Evolutionary conservation across 2,888 invertebrate genomes (phyloP).

Genomic region (Rhabditoides inermis): DNA sequence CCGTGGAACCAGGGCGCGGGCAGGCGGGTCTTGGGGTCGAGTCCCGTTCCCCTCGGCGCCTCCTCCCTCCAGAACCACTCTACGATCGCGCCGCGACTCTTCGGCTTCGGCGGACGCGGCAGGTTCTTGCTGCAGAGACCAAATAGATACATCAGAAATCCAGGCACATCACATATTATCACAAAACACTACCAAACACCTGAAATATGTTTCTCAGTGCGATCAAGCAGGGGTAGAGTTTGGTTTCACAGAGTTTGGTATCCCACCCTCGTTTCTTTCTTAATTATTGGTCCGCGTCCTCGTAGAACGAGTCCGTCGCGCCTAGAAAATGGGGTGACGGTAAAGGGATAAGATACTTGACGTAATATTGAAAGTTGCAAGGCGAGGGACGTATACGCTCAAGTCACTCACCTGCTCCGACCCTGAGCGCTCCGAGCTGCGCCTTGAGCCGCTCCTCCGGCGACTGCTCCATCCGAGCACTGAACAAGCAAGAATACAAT

Average conservation of each 20-base stretch:
- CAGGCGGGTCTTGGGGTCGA: slow-evolving; percentile 59
- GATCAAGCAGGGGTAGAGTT: no score
- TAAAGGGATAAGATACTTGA: no score
- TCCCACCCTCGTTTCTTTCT: no score
- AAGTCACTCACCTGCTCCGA: slow-evolving; percentile 12
- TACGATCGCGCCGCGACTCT: slow-evolving; percentile 66
- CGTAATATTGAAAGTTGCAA: not conserved
- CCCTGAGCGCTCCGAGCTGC: slow-evolving; percentile 22
- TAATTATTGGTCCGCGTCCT: slow-evolving; percentile 16
- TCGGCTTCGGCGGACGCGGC: slow-evolving; percentile 58
- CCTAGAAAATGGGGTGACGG: no score
- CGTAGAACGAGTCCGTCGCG: slow-evolving; percentile 20
- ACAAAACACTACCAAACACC: no score
- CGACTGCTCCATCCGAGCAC: not conserved
- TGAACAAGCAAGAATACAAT: not conserved
- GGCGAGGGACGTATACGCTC: not conserved
- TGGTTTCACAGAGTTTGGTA: no score
- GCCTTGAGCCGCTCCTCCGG: slow-evolving; percentile 31
- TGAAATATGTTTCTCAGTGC: no score
- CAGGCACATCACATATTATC: no score
- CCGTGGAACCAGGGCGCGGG: slow-evolving; percentile 72
- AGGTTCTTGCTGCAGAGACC: slow-evolving; percentile 53
- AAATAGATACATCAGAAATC: no score
- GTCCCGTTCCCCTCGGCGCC: slow-evolving; percentile 62
- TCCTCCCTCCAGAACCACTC: slow-evolving; percentile 70